phyloP scores from a whole-genome alignment of 2,888 invertebrate species.

The Andricus curvator region DNA sequence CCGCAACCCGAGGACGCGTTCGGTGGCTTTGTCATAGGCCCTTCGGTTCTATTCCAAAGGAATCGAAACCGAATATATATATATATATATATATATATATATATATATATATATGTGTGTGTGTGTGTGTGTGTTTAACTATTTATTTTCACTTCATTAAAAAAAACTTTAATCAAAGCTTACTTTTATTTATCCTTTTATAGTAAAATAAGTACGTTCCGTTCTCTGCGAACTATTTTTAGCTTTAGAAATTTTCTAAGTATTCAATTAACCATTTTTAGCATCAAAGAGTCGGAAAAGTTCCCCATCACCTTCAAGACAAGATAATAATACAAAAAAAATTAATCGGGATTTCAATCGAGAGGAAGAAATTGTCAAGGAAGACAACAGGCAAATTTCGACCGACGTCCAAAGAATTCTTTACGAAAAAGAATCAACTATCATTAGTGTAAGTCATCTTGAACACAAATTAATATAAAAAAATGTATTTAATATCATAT shows the following conservation, averaged over 20 bases:
- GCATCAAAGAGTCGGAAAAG: conserved; percentile 27
- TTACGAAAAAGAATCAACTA: conserved; percentile 26
- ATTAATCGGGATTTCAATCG: conserved; percentile 34
- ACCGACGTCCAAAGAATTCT: conserved; percentile 36
- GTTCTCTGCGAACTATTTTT: not conserved
- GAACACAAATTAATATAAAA: not conserved
- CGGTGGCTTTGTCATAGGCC: too few relatives aligned
- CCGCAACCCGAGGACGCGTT: too few relatives aligned
- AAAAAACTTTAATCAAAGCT: not conserved
- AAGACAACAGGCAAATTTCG: conserved; percentile 41
- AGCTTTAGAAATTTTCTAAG: not conserved
- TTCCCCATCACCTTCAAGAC: not conserved
- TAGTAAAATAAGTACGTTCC: too few relatives aligned
- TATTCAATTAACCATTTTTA: not conserved
- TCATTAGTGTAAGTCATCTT: not conserved
- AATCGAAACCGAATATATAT: too few relatives aligned
- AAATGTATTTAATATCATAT: too few relatives aligned
- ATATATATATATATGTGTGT: not conserved
- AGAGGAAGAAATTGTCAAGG: conserved; percentile 43
- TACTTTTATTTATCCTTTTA: too few relatives aligned
- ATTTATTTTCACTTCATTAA: not conserved
- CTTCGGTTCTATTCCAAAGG: too few relatives aligned
- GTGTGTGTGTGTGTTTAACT: not conserved
- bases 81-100: too few relatives aligned
- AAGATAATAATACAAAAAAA: conserved; percentile 9